Base-by-base conservation (phyloP, 2,797 vertebrate genomes). In the Siniperca undulata region DNA sequence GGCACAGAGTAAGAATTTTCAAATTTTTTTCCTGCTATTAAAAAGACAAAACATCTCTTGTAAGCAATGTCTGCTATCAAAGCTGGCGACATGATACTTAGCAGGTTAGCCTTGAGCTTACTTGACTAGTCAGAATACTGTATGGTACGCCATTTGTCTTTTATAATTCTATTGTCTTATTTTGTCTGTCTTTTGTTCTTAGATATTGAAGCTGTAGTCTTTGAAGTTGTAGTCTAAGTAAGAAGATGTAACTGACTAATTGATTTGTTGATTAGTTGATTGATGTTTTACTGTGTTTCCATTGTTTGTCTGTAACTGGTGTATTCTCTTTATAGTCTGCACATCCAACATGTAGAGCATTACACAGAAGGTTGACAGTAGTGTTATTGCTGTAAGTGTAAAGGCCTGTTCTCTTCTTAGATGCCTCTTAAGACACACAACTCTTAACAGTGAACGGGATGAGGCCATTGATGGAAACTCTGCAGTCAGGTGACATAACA, bases 391-490 rank as follows among this genome's bases (percentile, higher is more conserved):
- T 34, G 3, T 48, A 4, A 7, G 22, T 58, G 14, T 24, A 38
- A 20, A 30, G 16, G 60, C 20, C 30, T 65, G 0, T 19, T 59
- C 16, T 19, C 30, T 46, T 24, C 24, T 42, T 7, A 13, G 19
- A 12, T 20, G 22, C 40, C 24, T 56, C 50, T 65, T 24, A 7
- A 53, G 44, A 22, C 56, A 6, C 24, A 48, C 11, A 14, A 2
- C 20, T 10, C 11, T 30, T 7, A 36, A 6, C 42, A 24, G 12
- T 36, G 40, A 17, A 30, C 4, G 11, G 4, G 4, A 27, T 52
- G 10, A n/a, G 56, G 56, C 24, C n/a, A 19, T 20, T 50, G 48
- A 67, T 78, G 60, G 50, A 72, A 64, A 52, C 34, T 48, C 48
- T 65, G 30, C 62, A 48, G 55, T 65, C 44, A 53, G 36, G 27